phyloP scores from a whole-genome alignment of 1,140 invertebrate genomes.

The Ruditapes philippinarum region DNA sequence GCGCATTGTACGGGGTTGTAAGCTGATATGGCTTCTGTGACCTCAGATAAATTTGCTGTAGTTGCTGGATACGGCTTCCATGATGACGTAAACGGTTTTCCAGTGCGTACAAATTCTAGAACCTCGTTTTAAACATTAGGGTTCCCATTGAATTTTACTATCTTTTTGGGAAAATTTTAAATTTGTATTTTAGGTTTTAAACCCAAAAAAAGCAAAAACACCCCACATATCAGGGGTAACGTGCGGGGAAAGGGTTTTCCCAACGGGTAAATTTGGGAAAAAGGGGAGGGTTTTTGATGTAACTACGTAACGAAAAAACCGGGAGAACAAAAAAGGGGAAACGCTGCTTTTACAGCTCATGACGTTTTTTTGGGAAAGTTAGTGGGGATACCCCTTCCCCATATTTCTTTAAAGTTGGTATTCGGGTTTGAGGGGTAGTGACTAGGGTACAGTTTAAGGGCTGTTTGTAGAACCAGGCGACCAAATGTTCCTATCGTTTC shows the following conservation, averaged over 20 bases:
- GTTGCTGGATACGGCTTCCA: conserved; percentile 68
- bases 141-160: conserved; percentile 73
- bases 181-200: conserved; percentile 73
- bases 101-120: conserved; percentile 71
- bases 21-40: neutral
- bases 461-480: conserved; percentile 36
- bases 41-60: conserved; percentile 62
- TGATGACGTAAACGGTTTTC: conserved; percentile 62
- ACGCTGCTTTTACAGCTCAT: conserved; percentile 57
- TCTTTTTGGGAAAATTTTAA: conserved; percentile 39
- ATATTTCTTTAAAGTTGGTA: conserved; percentile 49
- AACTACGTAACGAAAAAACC: conserved; percentile 75
- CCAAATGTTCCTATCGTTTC: conserved; percentile 71
- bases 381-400: conserved; percentile 70
- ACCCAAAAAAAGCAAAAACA: conserved; percentile 76
- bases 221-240: conserved; percentile 80
- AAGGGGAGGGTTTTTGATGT: conserved; percentile 73
- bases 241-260: conserved; percentile 66
- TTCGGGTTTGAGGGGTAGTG: conserved; percentile 71
- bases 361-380: conserved; percentile 73
- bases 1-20: conserved; percentile 53
- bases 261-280: conserved; percentile 66
- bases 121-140: conserved; percentile 72
- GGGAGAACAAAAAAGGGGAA: conserved; percentile 64
- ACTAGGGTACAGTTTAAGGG: conserved; percentile 71